A percentile compares a stretch with the other conserved stretches of the same genome.
Evolutionary conservation across 2,797 vertebrate genomes (phyloP).

Genomic region (Ptychobarbus kaznakovi): DNA sequence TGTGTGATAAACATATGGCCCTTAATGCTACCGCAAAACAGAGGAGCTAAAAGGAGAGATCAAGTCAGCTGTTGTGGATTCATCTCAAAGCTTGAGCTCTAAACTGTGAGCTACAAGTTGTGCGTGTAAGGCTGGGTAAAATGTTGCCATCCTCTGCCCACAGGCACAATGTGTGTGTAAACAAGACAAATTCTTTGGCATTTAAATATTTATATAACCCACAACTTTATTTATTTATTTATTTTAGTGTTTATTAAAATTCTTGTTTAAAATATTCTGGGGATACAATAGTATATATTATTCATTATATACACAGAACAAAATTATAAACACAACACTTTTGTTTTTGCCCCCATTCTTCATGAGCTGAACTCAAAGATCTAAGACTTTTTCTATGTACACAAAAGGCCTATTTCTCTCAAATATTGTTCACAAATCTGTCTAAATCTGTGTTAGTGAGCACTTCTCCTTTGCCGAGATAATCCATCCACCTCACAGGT

Average conservation of each 20-base stretch:
- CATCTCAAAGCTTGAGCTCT: slow-evolving; percentile 5
- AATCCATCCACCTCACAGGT: too few species aligned
- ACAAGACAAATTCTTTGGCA: too few species aligned
- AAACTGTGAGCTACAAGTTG: not conserved
- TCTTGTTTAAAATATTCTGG: not conserved
- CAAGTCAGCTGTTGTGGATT: slow-evolving; percentile 1
- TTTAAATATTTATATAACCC: too few species aligned
- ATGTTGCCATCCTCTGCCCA: not conserved
- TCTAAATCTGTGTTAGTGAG: too few species aligned
- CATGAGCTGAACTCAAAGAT: too few species aligned
- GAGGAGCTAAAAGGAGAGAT: slow-evolving; percentile 6
- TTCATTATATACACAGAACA: not conserved
- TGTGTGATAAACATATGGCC: slow-evolving; percentile 45
- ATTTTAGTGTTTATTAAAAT: not conserved
- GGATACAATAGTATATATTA: too few species aligned
- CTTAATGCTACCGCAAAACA: slow-evolving; percentile 31
- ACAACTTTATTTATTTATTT: not conserved
- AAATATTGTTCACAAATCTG: too few species aligned
- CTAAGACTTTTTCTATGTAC: too few species aligned
- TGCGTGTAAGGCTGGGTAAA: not conserved
- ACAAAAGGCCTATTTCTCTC: too few species aligned
- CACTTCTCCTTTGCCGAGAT: too few species aligned
- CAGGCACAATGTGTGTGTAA: not conserved
- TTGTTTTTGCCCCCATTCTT: too few species aligned
- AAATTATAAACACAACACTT: too few species aligned